Percentiles rank a stretch among this genome's conserved stretches.
Conservation (phyloP, 2,888 invertebrate genomes). For the Taphrorychus bicolor region DNA sequence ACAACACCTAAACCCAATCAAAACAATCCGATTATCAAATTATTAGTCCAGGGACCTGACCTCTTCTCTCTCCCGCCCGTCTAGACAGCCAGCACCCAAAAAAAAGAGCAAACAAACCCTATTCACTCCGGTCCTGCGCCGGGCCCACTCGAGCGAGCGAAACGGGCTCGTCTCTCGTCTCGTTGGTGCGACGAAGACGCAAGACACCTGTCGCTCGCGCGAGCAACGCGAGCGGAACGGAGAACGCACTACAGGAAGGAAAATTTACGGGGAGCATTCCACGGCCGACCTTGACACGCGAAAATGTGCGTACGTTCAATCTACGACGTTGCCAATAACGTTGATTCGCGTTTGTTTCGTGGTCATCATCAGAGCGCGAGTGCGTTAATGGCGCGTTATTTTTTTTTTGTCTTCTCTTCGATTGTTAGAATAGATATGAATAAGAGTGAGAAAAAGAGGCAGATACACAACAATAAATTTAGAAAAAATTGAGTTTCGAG, state of each 20-base stretch:
- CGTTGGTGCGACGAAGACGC: constrained; percentile 1
- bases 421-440: neutral
- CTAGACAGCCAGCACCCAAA: neutral
- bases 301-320: constrained; percentile 26
- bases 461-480: neutral
- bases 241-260: constrained; percentile 21
- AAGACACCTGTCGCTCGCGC: neutral
- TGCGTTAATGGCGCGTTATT: too few species aligned
- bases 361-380: too few species aligned
- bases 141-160: constrained; percentile 4
- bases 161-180: constrained; percentile 10
- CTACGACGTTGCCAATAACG: constrained; percentile 18
- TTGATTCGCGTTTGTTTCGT: constrained; percentile 4
- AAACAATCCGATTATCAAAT: neutral
- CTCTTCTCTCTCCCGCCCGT: neutral
- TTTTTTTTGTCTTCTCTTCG: neutral
- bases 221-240: neutral
- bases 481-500: neutral
- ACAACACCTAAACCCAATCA: neutral
- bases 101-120: constrained; percentile 10
- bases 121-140: constrained; percentile 3
- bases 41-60: neutral
- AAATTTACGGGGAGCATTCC: constrained; percentile 16
- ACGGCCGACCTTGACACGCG: constrained; percentile 29
- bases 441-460: neutral